A percentile compares a stretch with the other conserved stretches of the same genome.
Evolutionary conservation across 2,113 vertebrate species (phyloP).

Genomic region (Dicrurus megarhynchus): DNA sequence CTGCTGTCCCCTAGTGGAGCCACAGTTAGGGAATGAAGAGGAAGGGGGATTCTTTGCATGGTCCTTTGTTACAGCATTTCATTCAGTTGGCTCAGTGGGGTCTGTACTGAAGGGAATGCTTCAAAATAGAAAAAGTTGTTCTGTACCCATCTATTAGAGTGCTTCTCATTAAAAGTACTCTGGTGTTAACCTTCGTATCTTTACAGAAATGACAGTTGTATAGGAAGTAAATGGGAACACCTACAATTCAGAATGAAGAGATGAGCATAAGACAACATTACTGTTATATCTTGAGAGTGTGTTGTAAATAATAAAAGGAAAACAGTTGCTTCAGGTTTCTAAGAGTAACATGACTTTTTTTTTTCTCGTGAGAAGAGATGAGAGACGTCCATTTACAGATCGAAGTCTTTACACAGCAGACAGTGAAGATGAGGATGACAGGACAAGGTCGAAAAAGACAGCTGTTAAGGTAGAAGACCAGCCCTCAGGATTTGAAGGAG

Average conservation of each 20-base stretch:
- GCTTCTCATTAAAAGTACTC: neutral
- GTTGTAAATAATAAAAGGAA: neutral
- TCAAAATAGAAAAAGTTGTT: neutral
- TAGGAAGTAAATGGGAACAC: neutral
- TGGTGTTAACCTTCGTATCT: neutral
- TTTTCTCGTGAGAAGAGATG: constrained; percentile 69
- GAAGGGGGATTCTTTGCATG: neutral
- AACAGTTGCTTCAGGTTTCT: neutral
- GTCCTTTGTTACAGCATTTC: neutral
- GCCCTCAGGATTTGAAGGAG: constrained; percentile 65
- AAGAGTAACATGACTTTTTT: neutral
- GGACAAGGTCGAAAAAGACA: constrained; percentile 60
- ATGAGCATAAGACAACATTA: neutral
- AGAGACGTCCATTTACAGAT: constrained; percentile 73
- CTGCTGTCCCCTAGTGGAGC: constrained; percentile 55
- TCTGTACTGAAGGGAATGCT: neutral
- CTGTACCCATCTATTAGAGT: neutral
- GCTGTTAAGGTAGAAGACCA: constrained; percentile 73
- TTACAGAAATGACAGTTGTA: neutral
- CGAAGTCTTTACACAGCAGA: constrained; percentile 75
- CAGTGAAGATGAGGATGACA: constrained; percentile 79
- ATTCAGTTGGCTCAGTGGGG: neutral
- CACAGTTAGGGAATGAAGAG: neutral
- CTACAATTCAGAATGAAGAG: neutral
- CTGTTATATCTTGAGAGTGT: neutral